phyloP scores from a whole-genome alignment of 2,113 vertebrate genomes.

The Thamnophis sirtalis region DNA sequence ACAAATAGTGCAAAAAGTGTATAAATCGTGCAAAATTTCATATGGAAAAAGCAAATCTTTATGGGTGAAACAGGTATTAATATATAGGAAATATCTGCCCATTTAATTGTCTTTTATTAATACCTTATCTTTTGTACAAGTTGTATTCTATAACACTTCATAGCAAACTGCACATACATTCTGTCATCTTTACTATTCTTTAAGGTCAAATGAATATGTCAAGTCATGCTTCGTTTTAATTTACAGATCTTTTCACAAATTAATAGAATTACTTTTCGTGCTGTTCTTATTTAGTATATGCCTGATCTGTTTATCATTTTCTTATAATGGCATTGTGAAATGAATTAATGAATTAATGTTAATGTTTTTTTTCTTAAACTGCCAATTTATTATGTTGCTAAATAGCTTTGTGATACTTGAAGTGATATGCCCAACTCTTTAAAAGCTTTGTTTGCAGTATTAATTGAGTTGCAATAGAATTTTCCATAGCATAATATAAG shows the following conservation, averaged over 20 bases:
- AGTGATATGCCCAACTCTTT: constrained; percentile 18
- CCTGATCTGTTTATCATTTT: constrained; percentile 11
- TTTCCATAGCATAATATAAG: constrained; percentile 10
- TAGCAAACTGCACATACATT: background rate
- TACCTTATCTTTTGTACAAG: background rate
- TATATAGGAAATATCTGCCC: background rate
- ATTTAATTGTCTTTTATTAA: constrained; percentile 14
- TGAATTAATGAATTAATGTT: background rate
- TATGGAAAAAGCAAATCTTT: background rate
- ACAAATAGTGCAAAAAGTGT: background rate
- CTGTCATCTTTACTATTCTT: background rate
- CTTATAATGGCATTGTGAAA: background rate
- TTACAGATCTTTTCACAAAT: constrained; percentile 29
- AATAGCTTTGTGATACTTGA: constrained; percentile 28
- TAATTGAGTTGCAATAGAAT: constrained; percentile 17
- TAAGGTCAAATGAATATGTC: constrained; percentile 2
- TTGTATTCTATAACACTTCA: background rate
- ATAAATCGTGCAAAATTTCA: background rate
- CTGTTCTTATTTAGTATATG: constrained; percentile 35
- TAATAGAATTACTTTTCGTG: constrained; percentile 31
- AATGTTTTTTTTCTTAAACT: constrained; percentile 27
- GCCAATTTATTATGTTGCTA: background rate
- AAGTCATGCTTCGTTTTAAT: background rate
- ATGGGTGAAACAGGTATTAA: background rate
- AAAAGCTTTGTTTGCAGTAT: constrained; percentile 16